Evolutionary conservation across 2,888 invertebrate genomes (phyloP).

Genomic region (Apamea crenata): DNA sequence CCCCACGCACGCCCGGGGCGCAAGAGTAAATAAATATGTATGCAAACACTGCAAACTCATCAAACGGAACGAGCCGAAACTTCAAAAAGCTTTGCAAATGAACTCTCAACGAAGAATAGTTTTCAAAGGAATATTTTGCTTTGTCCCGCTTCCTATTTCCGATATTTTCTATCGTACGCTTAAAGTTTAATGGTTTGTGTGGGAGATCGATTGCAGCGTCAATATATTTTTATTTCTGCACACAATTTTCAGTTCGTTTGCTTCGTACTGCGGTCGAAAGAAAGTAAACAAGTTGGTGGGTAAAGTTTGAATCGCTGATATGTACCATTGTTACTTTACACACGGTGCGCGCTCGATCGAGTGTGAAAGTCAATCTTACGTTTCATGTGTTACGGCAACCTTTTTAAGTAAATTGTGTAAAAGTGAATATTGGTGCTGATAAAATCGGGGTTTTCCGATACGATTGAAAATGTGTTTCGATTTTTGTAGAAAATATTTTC

Average conservation of each 20-base stretch:
- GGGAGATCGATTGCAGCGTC: constrained; percentile 81
- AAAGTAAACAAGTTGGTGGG: constrained; percentile 67
- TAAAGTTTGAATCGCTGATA: constrained; percentile 68
- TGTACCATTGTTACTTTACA: constrained; percentile 69
- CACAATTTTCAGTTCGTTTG: constrained; percentile 82
- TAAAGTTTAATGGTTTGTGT: constrained; percentile 85
- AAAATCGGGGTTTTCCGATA: constrained; percentile 42
- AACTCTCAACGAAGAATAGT: constrained; percentile 77
- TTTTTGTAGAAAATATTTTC: constrained; percentile 45
- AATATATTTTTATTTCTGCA: constrained; percentile 85
- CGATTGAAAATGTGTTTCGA: constrained; percentile 22
- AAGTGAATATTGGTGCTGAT: constrained; percentile 54
- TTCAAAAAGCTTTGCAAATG: constrained; percentile 76
- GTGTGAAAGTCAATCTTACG: constrained; percentile 66
- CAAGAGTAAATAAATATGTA: constrained; percentile 67
- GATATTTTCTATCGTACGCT: constrained; percentile 81
- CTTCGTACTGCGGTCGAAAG: constrained; percentile 68
- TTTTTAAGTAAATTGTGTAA: constrained; percentile 59
- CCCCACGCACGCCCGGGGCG: constrained; percentile 32
- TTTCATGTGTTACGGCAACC: constrained; percentile 59
- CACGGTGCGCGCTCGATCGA: constrained; percentile 65
- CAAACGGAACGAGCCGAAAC: constrained; percentile 70
- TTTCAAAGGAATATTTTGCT: constrained; percentile 84
- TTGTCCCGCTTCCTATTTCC: constrained; percentile 80
- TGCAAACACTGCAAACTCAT: constrained; percentile 67